Evolutionary conservation across 2,113 vertebrate species (phyloP), one percentile per base, ranked within the genome.

Genomic region (Melozone crissalis): DNA sequence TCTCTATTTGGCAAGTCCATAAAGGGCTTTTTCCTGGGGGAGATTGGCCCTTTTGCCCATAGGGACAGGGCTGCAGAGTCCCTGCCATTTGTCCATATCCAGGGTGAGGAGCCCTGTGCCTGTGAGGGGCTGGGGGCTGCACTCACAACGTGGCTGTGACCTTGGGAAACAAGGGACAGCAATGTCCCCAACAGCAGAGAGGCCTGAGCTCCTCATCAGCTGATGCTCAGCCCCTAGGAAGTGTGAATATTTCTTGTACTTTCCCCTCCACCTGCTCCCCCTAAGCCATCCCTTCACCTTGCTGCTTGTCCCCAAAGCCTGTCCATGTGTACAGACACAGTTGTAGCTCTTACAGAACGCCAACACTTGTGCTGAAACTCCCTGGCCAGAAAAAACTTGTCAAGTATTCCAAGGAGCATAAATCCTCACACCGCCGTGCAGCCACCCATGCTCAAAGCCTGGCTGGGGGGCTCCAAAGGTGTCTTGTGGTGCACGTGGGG

Each of bases 401-500:
- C 54, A 65, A 74, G 10, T 26, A 8, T 87, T 95, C 87, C 74
- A 91, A 78, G 67, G 46, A 87, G n/a, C 1, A 3, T 12, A 18
- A 58, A 81, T 69, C 57, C 71, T 82, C 57, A 49, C 73, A 46
- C 68, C 86, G 57, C 61, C 7, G 0, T n/a, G 37, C 54, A 43
- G 51, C 67, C 7, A 0, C 67, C 72, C 59, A 5, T 63, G 81
- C 79, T 86, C 89, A 21, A 2, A 76, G 57, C 78, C 59, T 69
- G 86, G 17, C 83, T 93, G 88, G 85, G n/a, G 67, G 59, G 26
- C 68, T 82, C 68, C 4, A 4, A 11, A 81, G 83, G 43, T 79
- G 79, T 31, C 72, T 77, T 35, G 69, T 0, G 2, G 59, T 57
- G 84, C 35, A 1, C 1, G 0, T n/a, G 0, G 0, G 21, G 77